These are phyloP conservation scores for Malurus alboscapulatus DNA, from an alignment of 2,113 vertebrate genomes.

Conservation along the genomic window DNA sequence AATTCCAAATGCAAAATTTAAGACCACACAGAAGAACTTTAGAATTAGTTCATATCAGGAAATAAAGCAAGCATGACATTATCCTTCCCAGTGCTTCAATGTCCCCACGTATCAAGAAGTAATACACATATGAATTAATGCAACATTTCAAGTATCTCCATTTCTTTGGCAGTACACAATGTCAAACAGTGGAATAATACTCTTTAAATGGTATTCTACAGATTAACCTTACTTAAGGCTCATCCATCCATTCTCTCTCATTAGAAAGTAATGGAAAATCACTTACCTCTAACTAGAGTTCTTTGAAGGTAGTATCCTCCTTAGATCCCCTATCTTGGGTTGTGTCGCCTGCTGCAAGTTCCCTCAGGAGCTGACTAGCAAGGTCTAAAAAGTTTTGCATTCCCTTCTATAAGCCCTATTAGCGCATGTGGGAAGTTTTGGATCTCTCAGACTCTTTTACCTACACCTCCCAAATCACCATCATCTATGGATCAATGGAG, in stretches of 20 bases:
- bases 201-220: constrained; percentile 27
- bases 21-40: not conserved
- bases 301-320: constrained; percentile 81
- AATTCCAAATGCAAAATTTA: not conserved
- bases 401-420: constrained; percentile 78
- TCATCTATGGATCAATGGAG: constrained; percentile 56
- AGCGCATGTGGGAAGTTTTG: constrained; percentile 72
- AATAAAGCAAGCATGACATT: not conserved
- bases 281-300: constrained; percentile 81
- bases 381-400: constrained; percentile 72
- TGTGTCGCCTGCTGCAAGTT: constrained; percentile 75
- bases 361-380: constrained; percentile 73
- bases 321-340: constrained; percentile 82
- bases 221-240: constrained; percentile 10
- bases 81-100: not conserved
- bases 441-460: constrained; percentile 19
- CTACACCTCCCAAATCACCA: constrained; percentile 36
- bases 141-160: constrained; percentile 7
- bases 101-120: not conserved
- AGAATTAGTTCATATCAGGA: not conserved
- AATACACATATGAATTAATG: not conserved
- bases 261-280: constrained; percentile 65
- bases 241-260: constrained; percentile 34
- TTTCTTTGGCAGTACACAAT: constrained; percentile 54
- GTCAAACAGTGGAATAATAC: constrained; percentile 66